A percentile compares a stretch with the other conserved stretches of the same genome.
phyloP scores from a whole-genome alignment of 2,797 vertebrate species.

The Hoplostethus atlanticus region DNA sequence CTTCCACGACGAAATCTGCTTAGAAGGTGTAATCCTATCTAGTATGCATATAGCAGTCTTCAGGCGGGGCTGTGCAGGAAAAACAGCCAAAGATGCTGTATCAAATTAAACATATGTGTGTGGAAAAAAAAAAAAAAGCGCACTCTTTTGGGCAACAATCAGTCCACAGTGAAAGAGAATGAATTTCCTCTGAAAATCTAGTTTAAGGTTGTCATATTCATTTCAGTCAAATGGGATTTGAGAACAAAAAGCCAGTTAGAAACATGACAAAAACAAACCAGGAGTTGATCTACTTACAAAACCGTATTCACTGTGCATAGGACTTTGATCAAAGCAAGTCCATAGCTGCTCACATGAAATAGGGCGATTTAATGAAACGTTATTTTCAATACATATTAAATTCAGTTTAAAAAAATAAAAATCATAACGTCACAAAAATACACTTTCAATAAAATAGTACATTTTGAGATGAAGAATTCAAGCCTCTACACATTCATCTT shows the following conservation, averaged over 20 bases:
- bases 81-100: constrained; percentile 87
- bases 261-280: constrained; percentile 74
- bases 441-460: too few relatives aligned
- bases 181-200: constrained; percentile 81
- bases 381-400: constrained; percentile 22
- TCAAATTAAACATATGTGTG: constrained; percentile 87
- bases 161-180: constrained; percentile 69
- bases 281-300: constrained; percentile 77
- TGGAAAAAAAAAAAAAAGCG: constrained; percentile 40
- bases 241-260: constrained; percentile 78
- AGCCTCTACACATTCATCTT: background rate
- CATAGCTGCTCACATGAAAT: constrained; percentile 30
- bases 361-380: constrained; percentile 25
- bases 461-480: background rate
- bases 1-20: constrained; percentile 86
- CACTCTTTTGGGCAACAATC: constrained; percentile 76
- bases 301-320: constrained; percentile 51
- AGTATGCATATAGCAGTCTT: constrained; percentile 86
- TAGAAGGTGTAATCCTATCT: constrained; percentile 90
- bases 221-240: constrained; percentile 86
- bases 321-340: constrained; percentile 49
- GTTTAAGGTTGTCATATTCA: constrained; percentile 87
- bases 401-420: background rate
- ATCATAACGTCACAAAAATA: too few relatives aligned
- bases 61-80: constrained; percentile 84